Evolutionary conservation across 2,888 invertebrate genomes (phyloP).

Genomic region (Stictocephala bisonia): DNA sequence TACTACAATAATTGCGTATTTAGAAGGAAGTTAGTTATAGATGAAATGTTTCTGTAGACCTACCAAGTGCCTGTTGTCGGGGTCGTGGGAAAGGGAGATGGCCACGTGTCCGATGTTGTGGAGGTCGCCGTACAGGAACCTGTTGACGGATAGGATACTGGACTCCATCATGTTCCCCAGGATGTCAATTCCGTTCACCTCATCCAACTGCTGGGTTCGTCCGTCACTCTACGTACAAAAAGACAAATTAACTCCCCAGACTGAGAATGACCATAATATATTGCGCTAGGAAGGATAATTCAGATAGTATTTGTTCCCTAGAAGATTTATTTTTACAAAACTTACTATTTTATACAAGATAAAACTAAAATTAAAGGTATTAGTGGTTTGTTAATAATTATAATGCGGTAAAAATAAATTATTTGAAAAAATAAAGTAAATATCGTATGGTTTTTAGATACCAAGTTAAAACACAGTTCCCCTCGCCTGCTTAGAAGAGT

Average conservation of each 20-base stretch:
- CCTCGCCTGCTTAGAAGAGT: too few relatives aligned
- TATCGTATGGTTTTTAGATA: too few relatives aligned
- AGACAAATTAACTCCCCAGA: neutral
- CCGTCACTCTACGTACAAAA: conserved; percentile 68
- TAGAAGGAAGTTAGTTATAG: neutral
- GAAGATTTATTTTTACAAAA: too few relatives aligned
- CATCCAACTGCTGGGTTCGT: conserved; percentile 70
- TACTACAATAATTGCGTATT: neutral
- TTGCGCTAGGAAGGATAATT: too few relatives aligned
- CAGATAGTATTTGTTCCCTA: too few relatives aligned
- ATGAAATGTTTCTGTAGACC: conserved; percentile 55
- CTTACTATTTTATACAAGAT: too few relatives aligned
- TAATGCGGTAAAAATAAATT: too few relatives aligned
- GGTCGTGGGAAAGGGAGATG: conserved; percentile 82
- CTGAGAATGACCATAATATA: too few relatives aligned
- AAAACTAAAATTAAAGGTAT: too few relatives aligned
- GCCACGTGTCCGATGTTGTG: conserved; percentile 87
- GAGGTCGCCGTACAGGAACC: conserved; percentile 78
- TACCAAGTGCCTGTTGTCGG: conserved; percentile 79
- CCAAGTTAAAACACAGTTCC: too few relatives aligned
- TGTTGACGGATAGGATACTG: conserved; percentile 76
- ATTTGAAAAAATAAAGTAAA: too few relatives aligned
- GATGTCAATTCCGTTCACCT: conserved; percentile 78
- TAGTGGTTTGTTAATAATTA: too few relatives aligned
- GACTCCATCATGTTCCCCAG: conserved; percentile 86